Evolutionary conservation across 2,113 vertebrate genomes (phyloP).

Genomic region (Bostrychus sinensis): DNA sequence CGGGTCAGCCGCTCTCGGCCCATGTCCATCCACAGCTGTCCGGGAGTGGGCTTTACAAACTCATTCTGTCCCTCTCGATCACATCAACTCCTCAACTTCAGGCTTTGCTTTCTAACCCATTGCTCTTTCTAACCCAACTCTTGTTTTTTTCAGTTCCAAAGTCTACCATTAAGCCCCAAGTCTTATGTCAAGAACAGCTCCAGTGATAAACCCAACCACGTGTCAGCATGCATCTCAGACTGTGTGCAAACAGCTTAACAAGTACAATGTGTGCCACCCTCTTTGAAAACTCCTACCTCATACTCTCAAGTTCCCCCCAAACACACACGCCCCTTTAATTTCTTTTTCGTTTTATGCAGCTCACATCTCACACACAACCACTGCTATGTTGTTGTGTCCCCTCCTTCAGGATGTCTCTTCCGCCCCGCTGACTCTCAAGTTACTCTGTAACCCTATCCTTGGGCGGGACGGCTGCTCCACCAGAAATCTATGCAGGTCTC

Average conservation of each 20-base stretch:
- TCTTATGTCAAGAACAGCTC: not conserved
- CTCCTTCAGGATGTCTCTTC: conserved; percentile 29
- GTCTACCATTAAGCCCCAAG: conserved; percentile 17
- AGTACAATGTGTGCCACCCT: conserved; percentile 38
- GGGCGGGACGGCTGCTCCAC: conserved; percentile 51
- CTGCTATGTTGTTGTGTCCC: conserved; percentile 16
- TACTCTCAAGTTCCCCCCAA: conserved; percentile 36
- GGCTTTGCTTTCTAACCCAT: conserved; percentile 44
- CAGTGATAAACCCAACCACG: conserved; percentile 13
- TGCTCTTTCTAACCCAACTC: conserved; percentile 45
- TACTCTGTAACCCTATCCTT: conserved; percentile 59
- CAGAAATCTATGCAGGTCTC: conserved; percentile 27
- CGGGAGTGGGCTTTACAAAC: not conserved
- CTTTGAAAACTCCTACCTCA: conserved; percentile 65
- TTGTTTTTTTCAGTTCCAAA: conserved; percentile 12
- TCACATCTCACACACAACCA: conserved; percentile 21
- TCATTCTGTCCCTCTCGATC: conserved; percentile 13
- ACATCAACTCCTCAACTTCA: conserved; percentile 33
- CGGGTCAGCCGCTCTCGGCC: conserved; percentile 45
- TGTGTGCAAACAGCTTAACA: conserved; percentile 19
- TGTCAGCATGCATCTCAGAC: conserved; percentile 17
- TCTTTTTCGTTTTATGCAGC: conserved; percentile 38
- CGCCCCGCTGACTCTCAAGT: conserved; percentile 48
- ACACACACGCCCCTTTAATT: conserved; percentile 54
- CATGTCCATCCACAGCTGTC: conserved; percentile 49